Percentiles rank a stretch among this genome's conserved stretches.
Conservation (phyloP, 2,113 vertebrate species). For the Microcebus griseorufus region DNA sequence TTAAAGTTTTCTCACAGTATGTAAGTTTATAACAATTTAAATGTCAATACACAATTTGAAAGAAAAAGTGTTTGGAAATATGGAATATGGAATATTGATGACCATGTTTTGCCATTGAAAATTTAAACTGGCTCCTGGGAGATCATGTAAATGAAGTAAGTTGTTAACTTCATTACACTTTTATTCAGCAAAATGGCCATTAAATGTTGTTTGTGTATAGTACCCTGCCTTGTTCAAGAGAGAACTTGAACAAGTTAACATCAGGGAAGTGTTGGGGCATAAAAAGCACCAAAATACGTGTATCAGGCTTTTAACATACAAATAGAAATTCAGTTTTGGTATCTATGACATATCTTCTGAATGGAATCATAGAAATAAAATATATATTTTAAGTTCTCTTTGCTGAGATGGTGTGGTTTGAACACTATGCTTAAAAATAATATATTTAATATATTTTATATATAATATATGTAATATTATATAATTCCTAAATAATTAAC, state of each 20-base stretch:
- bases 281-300: not conserved
- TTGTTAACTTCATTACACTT: not conserved
- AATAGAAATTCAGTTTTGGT: conserved; percentile 1
- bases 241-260: not conserved
- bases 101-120: not conserved
- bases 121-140: not conserved
- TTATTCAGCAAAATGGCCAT: not conserved
- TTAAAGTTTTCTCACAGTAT: not conserved
- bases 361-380: conserved; percentile 6
- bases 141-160: not conserved
- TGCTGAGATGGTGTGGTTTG: conserved; percentile 1
- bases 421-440: not conserved
- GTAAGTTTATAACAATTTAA: conserved; percentile 14
- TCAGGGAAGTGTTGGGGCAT: not conserved
- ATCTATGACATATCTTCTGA: not conserved
- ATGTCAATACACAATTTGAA: not conserved
- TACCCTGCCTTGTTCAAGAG: not conserved
- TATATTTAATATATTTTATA: not conserved
- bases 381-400: not conserved
- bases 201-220: not conserved
- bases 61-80: conserved; percentile 34
- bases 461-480: too few relatives aligned
- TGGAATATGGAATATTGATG: not conserved
- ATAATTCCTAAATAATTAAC: not conserved
- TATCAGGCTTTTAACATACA: not conserved